Base-by-base conservation (phyloP, 2,113 vertebrate genomes). In the Garra rufa region DNA sequence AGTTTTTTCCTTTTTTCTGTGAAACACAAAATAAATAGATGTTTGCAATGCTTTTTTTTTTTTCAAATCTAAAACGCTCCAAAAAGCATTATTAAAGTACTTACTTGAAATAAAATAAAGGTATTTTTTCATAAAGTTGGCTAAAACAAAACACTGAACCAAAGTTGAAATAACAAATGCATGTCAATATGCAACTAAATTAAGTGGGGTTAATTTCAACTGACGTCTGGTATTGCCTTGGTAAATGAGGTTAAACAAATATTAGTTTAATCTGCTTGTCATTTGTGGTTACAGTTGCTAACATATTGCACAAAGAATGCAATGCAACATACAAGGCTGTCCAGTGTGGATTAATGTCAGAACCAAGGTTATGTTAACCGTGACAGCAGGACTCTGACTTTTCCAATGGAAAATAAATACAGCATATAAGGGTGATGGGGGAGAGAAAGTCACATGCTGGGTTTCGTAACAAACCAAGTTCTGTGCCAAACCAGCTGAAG, bases 361-460 rank as follows among this genome's bases (percentile, higher is more conserved):
- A 81, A 28, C 79, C 86, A 63, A 89, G 24, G 79, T 88, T 82
- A 63, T 46, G 89, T 90, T 92, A 88, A 80, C 88, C 70, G 91
- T 90, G 89, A 81, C 50, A 81, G 82, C 87, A 86, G 67, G 81
- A 71, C 78, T 52, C 87, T 76, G 74, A 65, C 59, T 65, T 85
- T 85, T 83, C 82, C 63, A 87, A 89, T 89, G 88, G 91, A 85
- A 91, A 89, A 91, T 82, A 92, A 90, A 92, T 80, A 91, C 80
- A 76, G 76, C 50, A 74, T 11, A 87, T 84, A 80, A 77, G 88
- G 77, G 76, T 82, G 79, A 71, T 44, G 59, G 76, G 80, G 81
- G 63, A 86, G 30, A 83, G 52, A 17, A 75, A 79, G 76, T 50
- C 57, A 26, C 10, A 85, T 28, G 76, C 7, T 46, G 44, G 17